These are phyloP conservation scores for Odontesthes bonariensis DNA, from an alignment of 2,113 vertebrate genomes.

Conservation along the genomic window DNA sequence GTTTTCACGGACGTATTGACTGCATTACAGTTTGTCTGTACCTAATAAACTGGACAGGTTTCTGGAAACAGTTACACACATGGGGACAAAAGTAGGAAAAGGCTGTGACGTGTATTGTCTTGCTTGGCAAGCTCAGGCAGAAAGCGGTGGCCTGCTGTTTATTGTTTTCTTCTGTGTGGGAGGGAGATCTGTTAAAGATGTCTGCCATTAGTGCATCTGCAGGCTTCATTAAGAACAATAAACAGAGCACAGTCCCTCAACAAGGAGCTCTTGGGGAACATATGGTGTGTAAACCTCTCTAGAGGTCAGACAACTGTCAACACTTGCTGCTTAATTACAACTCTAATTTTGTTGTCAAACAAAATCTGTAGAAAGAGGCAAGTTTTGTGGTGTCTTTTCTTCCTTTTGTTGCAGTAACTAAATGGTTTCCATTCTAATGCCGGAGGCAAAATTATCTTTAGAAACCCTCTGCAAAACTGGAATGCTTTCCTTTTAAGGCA, in stretches of 20 bases:
- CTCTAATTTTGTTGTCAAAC: conserved; percentile 58
- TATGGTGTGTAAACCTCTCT: conserved; percentile 44
- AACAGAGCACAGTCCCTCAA: conserved; percentile 51
- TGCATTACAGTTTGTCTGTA: background rate
- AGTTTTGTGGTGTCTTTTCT: conserved; percentile 2
- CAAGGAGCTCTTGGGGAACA: conserved; percentile 51
- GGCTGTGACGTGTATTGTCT: background rate
- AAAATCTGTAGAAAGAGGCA: conserved; percentile 48
- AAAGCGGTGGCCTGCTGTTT: conserved; percentile 53
- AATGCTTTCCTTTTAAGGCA: conserved; percentile 24
- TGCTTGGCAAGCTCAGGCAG: conserved; percentile 18
- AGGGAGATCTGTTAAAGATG: conserved; percentile 58
- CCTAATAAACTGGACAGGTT: background rate
- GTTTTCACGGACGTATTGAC: background rate
- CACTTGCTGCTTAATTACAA: conserved; percentile 65
- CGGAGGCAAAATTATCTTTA: conserved; percentile 32
- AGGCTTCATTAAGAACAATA: conserved; percentile 74
- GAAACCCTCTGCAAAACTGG: conserved; percentile 35
- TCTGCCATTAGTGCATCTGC: conserved; percentile 61
- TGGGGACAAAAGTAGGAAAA: background rate
- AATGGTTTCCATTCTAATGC: conserved; percentile 61
- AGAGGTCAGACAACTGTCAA: conserved; percentile 62
- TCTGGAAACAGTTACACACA: background rate
- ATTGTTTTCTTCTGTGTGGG: conserved; percentile 65
- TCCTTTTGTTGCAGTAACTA: conserved; percentile 12